phyloP scores from a whole-genome alignment of 2,888 invertebrate genomes.

The Andrena trimmerana region DNA sequence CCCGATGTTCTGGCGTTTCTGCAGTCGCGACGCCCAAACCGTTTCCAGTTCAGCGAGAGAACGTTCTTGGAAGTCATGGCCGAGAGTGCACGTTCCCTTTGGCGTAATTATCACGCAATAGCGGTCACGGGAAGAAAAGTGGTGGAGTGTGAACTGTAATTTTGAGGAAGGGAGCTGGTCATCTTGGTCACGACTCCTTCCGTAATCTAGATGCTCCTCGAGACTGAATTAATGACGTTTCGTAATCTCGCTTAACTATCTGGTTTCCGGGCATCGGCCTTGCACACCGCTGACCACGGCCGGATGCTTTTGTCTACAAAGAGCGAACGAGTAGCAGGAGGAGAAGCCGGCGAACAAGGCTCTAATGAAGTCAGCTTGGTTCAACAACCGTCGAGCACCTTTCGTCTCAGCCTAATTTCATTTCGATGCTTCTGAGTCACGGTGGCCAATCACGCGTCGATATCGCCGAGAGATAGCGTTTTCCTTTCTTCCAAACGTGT shows the following conservation, averaged over 20 bases:
- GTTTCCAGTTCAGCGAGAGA: no score
- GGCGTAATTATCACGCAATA: slow-evolving; percentile 25
- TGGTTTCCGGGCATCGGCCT: slow-evolving; percentile 81
- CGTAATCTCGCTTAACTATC: slow-evolving; percentile 75
- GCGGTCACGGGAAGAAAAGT: slow-evolving; percentile 4
- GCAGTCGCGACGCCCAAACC: no score
- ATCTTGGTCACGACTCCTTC: slow-evolving; percentile 59
- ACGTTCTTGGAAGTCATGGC: background rate
- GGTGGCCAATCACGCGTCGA: background rate
- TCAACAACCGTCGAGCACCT: slow-evolving; percentile 64
- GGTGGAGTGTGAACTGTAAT: slow-evolving; percentile 32
- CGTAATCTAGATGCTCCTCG: slow-evolving; percentile 68
- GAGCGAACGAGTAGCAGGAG: slow-evolving; percentile 58
- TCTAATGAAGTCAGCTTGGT: slow-evolving; percentile 58
- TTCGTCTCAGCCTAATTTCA: background rate
- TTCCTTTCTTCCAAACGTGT: no score
- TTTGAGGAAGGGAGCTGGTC: slow-evolving; percentile 45
- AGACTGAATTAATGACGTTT: slow-evolving; percentile 74
- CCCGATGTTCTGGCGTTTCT: no score
- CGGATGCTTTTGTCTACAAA: slow-evolving; percentile 69
- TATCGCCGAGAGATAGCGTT: no score
- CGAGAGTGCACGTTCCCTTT: slow-evolving; percentile 6
- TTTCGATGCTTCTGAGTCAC: slow-evolving; percentile 3
- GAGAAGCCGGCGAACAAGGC: slow-evolving; percentile 54
- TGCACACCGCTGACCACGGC: slow-evolving; percentile 75